These are phyloP conservation scores for Salticus scenicus DNA, from an alignment of 2,888 invertebrate genomes.

Conservation along the genomic window DNA sequence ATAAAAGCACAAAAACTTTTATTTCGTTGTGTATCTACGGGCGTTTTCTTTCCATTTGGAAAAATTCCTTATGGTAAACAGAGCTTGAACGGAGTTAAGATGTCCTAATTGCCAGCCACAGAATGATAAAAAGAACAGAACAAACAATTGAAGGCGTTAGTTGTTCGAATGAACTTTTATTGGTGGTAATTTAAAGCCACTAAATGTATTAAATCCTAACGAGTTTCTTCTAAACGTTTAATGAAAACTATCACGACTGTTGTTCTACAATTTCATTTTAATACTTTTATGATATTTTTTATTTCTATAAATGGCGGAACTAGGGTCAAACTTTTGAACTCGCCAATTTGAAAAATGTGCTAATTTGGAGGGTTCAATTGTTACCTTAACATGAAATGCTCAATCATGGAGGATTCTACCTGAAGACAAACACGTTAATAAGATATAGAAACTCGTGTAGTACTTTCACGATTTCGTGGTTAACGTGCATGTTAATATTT, in stretches of 20 bases:
- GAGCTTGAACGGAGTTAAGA: slow-evolving; percentile 44
- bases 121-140: not conserved
- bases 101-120: slow-evolving; percentile 55
- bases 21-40: not conserved
- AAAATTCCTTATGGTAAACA: slow-evolving; percentile 44
- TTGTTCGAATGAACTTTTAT: slow-evolving; percentile 4
- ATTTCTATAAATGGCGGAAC: not conserved
- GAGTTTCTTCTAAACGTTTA: not conserved
- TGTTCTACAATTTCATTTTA: not conserved
- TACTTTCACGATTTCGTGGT: too few species aligned
- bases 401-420: too few species aligned
- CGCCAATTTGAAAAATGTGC: not conserved
- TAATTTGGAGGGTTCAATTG: not conserved
- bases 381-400: too few species aligned
- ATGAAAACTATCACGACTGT: not conserved
- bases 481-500: too few species aligned
- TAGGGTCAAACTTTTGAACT: not conserved
- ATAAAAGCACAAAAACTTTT: not conserved
- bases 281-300: slow-evolving; percentile 1
- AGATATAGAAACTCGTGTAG: too few species aligned
- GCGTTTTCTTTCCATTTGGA: slow-evolving; percentile 30
- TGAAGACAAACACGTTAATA: too few species aligned
- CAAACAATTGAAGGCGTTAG: slow-evolving; percentile 34
- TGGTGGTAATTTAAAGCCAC: not conserved
- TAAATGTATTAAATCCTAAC: not conserved